These are phyloP conservation scores for Cephalopachus bancanus DNA, from an alignment of 2,797 vertebrate genomes.

Conservation along the genomic window DNA sequence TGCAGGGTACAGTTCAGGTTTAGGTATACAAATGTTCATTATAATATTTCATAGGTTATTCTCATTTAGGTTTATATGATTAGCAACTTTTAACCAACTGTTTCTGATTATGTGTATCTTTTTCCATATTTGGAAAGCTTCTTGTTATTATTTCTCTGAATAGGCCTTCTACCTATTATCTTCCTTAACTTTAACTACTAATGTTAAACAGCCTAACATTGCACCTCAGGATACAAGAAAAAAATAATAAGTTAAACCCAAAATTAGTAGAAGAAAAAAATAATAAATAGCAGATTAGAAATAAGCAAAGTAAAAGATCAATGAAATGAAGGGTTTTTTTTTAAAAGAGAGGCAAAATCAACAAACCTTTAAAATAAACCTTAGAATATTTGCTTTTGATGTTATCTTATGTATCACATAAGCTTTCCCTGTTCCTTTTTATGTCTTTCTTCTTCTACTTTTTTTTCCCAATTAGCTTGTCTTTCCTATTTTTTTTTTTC, in stretches of 20 bases:
- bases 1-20: too few species aligned
- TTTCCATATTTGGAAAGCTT: neutral
- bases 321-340: too few species aligned
- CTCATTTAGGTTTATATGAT: neutral
- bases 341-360: too few species aligned
- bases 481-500: neutral
- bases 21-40: neutral
- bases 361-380: too few species aligned
- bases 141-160: neutral
- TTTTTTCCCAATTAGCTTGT: neutral
- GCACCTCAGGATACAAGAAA: too few species aligned
- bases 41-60: neutral
- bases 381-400: neutral
- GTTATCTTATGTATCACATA: neutral
- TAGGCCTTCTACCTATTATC: neutral
- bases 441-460: neutral
- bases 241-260: too few species aligned
- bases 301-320: too few species aligned
- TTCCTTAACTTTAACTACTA: neutral
- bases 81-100: neutral
- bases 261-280: too few species aligned
- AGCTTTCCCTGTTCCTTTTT: neutral
- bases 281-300: too few species aligned
- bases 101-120: neutral
- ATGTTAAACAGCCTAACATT: neutral